Base-by-base conservation (phyloP, 2,797 vertebrate species). In the Natrix natrix region DNA sequence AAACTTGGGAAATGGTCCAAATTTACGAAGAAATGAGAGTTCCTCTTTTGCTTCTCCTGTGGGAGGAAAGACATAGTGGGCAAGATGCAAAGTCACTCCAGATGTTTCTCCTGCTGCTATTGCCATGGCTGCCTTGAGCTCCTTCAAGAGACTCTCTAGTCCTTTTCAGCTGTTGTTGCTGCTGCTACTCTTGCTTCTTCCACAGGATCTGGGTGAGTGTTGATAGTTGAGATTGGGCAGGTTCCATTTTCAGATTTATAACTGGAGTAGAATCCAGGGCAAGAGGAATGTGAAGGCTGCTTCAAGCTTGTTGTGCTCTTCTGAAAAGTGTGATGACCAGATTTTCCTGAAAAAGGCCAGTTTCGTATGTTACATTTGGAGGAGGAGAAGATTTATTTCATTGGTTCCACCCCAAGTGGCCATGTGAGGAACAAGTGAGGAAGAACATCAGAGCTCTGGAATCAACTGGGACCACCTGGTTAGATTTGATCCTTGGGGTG, bases 161-260 rank as follows among this genome's bases (percentile, higher is more conserved):
- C 89, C 43, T 3, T 83, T 55, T 20, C 54, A 89, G 4, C 55
- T 93, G 57, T 87, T 92, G 26, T 24, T 61, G 55, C 78, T 61
- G 55, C 78, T 92, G 26, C 78, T 92, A 16, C 22, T 60, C 52
- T 66, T 92, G 26, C 57, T 93, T 22, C 86, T 94, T 52, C 54
- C 4, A 0, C 0, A 1, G 16, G 87, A 48, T 69, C 56, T 48
- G 14, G 32, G 92, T 94, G 78, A 92, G 83, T 69, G 16, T 54
- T 55, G 14, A 12, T 0, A n/a, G 2, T 11, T 14, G 48, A n/a
- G 10, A 16, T 60, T 17, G 8, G 28, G 2, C 11, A 59, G n/a
- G 10, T 2, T 37, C 22, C 55, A 12, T 56, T 24, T 57, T 88
- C 54, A n/a, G 20, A 13, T 63, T 90, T 28, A 37, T 10, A 8